Percentiles rank a stretch among this genome's conserved stretches.
Conservation (phyloP, 2,797 vertebrate genomes). For the Streptopelia turtur region DNA sequence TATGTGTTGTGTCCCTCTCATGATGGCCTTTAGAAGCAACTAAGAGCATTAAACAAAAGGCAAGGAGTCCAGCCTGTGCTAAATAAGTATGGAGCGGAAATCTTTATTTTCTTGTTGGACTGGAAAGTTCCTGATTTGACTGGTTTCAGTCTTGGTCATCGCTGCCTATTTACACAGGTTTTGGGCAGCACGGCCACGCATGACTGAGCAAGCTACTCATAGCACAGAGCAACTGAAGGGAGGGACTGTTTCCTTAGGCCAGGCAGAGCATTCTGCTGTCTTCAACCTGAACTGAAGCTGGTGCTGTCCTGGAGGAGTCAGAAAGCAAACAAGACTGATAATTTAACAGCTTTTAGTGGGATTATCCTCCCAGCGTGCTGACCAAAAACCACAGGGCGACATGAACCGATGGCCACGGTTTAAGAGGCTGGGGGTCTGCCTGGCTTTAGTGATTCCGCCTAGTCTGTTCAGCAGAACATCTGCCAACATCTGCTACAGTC, state of each 20-base stretch:
- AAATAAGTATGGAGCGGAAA: not conserved
- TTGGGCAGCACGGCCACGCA: not conserved
- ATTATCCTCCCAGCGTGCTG: not conserved
- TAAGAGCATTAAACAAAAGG: not conserved
- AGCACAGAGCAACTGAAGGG: not conserved
- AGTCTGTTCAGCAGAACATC: not conserved
- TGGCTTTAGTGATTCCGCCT: not conserved
- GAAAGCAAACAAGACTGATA: not conserved
- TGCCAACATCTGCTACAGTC: not conserved
- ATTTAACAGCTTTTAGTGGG: not conserved
- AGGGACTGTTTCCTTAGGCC: not conserved
- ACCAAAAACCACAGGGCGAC: not conserved
- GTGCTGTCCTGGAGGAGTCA: not conserved
- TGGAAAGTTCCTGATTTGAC: constrained; percentile 29
- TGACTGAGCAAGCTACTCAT: constrained; percentile 25
- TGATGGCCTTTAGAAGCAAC: not conserved
- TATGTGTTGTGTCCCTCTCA: not conserved
- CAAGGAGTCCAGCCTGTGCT: not conserved
- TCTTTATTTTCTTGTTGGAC: not conserved
- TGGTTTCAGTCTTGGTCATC: constrained; percentile 49
- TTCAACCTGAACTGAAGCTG: not conserved
- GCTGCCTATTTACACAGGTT: not conserved
- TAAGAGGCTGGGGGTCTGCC: not conserved
- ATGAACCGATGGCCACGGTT: fast-evolving
- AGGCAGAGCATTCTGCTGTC: not conserved